phyloP scores from a whole-genome alignment of 2,113 vertebrate species.

The Notarius lentiginosus region DNA sequence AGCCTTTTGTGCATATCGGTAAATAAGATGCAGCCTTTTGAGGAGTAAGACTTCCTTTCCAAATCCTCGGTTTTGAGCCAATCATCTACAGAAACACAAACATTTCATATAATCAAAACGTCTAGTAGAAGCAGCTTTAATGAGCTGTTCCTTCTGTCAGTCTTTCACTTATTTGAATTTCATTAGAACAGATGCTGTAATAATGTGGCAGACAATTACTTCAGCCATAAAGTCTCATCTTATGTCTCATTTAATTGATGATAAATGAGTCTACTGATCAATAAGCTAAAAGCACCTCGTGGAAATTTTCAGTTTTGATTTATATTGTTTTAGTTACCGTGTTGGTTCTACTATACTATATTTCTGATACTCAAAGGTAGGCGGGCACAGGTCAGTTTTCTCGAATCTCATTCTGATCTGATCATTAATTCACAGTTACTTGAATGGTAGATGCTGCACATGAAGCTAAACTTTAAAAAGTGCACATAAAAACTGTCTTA shows the following conservation, averaged over 20 bases:
- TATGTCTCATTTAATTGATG: not conserved
- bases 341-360: not conserved
- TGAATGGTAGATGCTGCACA: not conserved
- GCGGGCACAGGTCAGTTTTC: not conserved
- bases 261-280: not conserved
- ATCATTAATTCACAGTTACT: not conserved
- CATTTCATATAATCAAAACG: not conserved
- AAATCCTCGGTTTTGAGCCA: not conserved
- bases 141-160: not conserved
- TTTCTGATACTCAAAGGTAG: not conserved
- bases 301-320: not conserved
- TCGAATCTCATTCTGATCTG: too few relatives aligned
- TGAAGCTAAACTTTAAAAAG: not conserved
- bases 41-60: not conserved
- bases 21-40: constrained; percentile 1
- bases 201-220: not conserved
- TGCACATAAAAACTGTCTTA: not conserved
- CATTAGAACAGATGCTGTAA: not conserved
- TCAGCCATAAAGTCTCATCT: not conserved
- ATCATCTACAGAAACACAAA: not conserved
- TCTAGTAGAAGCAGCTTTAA: not conserved
- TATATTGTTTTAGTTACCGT: not conserved
- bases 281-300: not conserved
- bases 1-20: constrained; percentile 21
- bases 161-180: not conserved